Percentiles rank a stretch among this genome's conserved stretches.
phyloP scores from a whole-genome alignment of 2,797 vertebrate species.

The Myotis planiceps region DNA sequence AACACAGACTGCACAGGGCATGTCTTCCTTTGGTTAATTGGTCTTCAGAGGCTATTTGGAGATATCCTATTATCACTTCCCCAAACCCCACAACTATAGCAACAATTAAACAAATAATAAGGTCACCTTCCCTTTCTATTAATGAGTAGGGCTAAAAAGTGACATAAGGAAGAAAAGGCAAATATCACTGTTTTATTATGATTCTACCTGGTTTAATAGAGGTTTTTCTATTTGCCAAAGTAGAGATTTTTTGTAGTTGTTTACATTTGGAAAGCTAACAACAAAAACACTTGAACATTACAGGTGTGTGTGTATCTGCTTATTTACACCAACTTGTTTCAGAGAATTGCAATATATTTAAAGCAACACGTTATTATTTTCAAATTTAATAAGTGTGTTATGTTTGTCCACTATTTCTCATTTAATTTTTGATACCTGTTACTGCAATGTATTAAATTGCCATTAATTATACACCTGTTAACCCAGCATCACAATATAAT shows the following conservation, averaged over 20 bases:
- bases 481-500: background rate
- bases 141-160: conserved; percentile 48
- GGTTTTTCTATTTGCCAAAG: background rate
- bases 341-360: background rate
- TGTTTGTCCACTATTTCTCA: background rate
- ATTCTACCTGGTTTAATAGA: conserved; percentile 49
- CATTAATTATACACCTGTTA: background rate
- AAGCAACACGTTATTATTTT: background rate
- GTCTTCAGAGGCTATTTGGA: conserved; percentile 79
- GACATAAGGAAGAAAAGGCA: background rate
- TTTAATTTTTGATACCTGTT: background rate
- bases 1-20: conserved; percentile 65
- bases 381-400: background rate
- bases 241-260: background rate
- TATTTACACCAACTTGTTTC: background rate
- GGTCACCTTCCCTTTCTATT: conserved; percentile 70
- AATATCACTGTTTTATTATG: background rate
- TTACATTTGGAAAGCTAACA: background rate
- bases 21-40: conserved; percentile 80
- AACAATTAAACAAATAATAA: conserved; percentile 66
- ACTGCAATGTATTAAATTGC: background rate
- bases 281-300: background rate
- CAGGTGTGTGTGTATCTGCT: background rate
- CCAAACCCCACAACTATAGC: conserved; percentile 62
- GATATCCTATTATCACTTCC: conserved; percentile 74